Percentiles rank a stretch among this genome's conserved stretches.
These are phyloP conservation scores for Pachyseris speciosa DNA, from an alignment of 64 coral and sea anemone species.

Conservation along the genomic window DNA sequence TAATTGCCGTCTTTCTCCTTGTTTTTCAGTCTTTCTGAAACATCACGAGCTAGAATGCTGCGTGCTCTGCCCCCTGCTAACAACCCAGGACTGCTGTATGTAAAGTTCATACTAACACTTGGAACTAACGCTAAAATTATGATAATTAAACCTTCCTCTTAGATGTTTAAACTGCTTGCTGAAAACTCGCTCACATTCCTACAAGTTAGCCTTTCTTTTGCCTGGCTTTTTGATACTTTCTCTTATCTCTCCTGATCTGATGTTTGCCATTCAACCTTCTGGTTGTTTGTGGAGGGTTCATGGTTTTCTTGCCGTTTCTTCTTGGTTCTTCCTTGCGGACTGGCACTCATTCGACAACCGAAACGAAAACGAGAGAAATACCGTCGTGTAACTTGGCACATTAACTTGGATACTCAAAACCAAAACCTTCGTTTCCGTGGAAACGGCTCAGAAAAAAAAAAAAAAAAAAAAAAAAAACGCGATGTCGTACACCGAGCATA, in stretches of 20 bases:
- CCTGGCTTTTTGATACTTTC: background rate
- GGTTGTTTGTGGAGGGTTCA: background rate
- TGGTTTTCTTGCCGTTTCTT: constrained; percentile 25
- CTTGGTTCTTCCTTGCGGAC: constrained; percentile 32
- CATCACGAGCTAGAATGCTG: constrained; percentile 16
- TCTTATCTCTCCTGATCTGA: background rate
- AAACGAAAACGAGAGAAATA: background rate
- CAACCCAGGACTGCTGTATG: constrained; percentile 53
- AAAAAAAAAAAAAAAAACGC: no score
- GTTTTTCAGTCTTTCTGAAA: constrained; percentile 45
- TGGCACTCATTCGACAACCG: background rate
- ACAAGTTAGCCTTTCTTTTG: background rate
- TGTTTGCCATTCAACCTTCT: background rate
- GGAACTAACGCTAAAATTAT: background rate
- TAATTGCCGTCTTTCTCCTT: background rate
- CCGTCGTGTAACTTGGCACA: background rate
- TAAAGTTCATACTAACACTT: constrained; percentile 35
- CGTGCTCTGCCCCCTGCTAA: constrained; percentile 29
- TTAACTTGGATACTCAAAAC: background rate
- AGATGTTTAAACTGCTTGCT: background rate
- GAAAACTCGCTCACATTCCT: background rate
- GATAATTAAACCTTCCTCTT: background rate
- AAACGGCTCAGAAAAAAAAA: background rate
- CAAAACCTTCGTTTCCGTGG: background rate
- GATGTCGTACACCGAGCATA: background rate